Percentiles rank a stretch among this genome's conserved stretches.
Evolutionary conservation across 2,113 vertebrate genomes (phyloP).

Genomic region (Ammospiza caudacuta): DNA sequence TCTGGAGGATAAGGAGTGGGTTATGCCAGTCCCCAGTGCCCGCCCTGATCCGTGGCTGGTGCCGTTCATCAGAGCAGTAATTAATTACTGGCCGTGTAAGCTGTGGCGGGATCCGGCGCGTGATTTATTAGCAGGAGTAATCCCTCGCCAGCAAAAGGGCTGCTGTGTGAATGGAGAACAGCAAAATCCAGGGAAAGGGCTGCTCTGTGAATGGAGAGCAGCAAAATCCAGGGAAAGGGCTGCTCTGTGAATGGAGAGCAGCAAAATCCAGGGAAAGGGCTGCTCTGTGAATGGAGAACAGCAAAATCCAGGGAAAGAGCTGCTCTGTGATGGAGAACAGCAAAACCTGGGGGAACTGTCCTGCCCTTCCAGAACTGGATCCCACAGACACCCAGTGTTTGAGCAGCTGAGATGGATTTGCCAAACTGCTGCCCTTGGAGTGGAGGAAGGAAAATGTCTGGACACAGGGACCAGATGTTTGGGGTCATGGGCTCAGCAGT

Average conservation of each 20-base stretch:
- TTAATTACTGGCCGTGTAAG: not conserved
- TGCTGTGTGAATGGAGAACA: not conserved
- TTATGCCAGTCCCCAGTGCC: not conserved
- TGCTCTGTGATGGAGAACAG: not conserved
- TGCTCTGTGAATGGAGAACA: not conserved
- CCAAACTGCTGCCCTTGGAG: not conserved
- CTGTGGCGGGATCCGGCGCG: not conserved
- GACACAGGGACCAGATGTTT: rapidly evolving
- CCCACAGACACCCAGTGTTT: not conserved
- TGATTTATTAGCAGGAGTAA: slow-evolving; percentile 25
- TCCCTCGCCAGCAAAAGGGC: not conserved
- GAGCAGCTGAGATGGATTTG: not conserved
- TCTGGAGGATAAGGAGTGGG: not conserved
- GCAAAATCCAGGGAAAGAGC: not conserved
- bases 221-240: not conserved
- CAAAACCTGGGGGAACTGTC: not conserved
- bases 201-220: not conserved
- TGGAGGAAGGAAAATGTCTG: not conserved
- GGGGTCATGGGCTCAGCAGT: not conserved
- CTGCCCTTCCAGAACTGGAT: not conserved
- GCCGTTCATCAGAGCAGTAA: not conserved
- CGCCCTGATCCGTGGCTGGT: rapidly evolving
- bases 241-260: not conserved
- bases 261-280: not conserved
- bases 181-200: not conserved